phyloP scores from a whole-genome alignment of 2,797 vertebrate genomes.

The Coregonus ussuriensis region DNA sequence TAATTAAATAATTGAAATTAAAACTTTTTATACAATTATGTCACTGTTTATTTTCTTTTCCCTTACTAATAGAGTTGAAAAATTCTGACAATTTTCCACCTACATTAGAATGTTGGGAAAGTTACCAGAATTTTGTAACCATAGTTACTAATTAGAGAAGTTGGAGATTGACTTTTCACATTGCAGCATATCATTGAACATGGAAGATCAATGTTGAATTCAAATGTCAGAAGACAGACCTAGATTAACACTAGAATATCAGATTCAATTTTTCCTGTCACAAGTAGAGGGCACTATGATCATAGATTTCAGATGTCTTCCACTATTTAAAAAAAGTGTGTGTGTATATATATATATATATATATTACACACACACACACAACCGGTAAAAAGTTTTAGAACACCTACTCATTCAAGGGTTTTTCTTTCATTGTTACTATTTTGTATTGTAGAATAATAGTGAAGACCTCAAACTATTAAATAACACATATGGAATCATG shows the following conservation, averaged over 20 bases:
- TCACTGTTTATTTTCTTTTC: slow-evolving; percentile 14
- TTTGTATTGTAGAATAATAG: too few relatives aligned
- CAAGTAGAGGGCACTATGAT: neutral
- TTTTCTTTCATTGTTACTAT: too few relatives aligned
- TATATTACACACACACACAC: too few relatives aligned
- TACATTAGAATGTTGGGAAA: neutral
- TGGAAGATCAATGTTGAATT: neutral
- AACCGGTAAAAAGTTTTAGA: too few relatives aligned
- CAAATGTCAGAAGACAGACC: neutral
- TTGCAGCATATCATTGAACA: neutral
- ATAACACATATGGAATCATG: too few relatives aligned
- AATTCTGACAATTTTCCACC: neutral
- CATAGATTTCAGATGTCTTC: too few relatives aligned
- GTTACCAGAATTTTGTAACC: neutral
- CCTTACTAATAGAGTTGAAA: too few relatives aligned
- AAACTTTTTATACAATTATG: slow-evolving; percentile 69
- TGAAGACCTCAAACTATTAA: too few relatives aligned
- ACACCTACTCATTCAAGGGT: too few relatives aligned
- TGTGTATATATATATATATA: too few relatives aligned
- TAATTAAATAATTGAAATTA: slow-evolving; percentile 75
- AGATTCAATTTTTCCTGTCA: neutral
- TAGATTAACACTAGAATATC: neutral
- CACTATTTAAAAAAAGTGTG: too few relatives aligned
- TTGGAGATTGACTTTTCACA: neutral
- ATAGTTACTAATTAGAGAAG: neutral